phyloP scores from a whole-genome alignment of 23 tunicate species.

The Halocynthia roretzi region DNA sequence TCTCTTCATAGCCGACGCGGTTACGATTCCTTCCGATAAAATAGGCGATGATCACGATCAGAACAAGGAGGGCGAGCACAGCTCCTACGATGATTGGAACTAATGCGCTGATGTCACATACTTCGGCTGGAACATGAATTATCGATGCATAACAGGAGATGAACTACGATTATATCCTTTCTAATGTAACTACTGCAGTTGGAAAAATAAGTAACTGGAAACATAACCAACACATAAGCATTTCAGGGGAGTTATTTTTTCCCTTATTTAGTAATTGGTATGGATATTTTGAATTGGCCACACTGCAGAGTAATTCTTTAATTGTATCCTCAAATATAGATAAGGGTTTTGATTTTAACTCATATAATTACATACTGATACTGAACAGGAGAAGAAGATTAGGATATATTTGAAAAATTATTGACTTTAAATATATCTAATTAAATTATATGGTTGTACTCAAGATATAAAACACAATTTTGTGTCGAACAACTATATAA shows the following conservation, averaged over 20 bases:
- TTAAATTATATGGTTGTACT: too few relatives aligned
- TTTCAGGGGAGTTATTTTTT: neutral
- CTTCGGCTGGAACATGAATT: constrained; percentile 23
- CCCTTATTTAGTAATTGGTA: too few relatives aligned
- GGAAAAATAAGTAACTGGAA: neutral
- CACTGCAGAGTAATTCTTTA: too few relatives aligned
- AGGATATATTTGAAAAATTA: too few relatives aligned
- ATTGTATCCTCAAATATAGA: too few relatives aligned
- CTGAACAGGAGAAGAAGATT: too few relatives aligned
- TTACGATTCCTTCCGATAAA: constrained; percentile 70
- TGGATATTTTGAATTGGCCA: too few relatives aligned
- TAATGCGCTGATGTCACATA: constrained; percentile 74
- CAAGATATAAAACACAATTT: too few relatives aligned
- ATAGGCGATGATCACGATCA: constrained; percentile 82
- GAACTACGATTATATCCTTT: neutral
- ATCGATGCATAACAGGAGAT: neutral
- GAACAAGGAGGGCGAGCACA: constrained; percentile 65
- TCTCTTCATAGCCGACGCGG: constrained; percentile 84
- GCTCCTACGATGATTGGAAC: constrained; percentile 93
- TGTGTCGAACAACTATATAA: too few relatives aligned
- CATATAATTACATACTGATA: too few relatives aligned
- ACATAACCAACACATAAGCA: neutral
- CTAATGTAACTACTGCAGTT: neutral
- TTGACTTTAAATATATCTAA: too few relatives aligned
- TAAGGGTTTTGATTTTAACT: too few relatives aligned